phyloP scores from a whole-genome alignment of 2,113 vertebrate genomes.

The Orcinus orca region DNA sequence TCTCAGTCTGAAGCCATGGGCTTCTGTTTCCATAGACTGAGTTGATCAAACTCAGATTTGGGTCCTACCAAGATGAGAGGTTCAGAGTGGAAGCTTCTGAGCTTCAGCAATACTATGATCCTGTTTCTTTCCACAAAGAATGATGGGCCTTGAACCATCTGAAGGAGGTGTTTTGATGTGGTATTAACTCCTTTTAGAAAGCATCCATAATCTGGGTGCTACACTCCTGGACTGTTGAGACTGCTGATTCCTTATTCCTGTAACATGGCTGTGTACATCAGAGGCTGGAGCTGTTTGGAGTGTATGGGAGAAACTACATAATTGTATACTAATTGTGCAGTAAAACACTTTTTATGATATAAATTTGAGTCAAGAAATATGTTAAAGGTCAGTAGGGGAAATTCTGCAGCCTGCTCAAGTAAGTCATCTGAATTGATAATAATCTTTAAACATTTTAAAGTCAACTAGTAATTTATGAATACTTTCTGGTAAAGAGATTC shows the following conservation, averaged over 20 bases:
- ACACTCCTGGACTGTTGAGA: fast-evolving
- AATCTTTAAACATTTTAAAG: neutral
- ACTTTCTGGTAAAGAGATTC: neutral
- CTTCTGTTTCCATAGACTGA: neutral
- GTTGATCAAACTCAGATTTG: neutral
- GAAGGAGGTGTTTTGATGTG: neutral
- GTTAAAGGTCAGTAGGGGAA: neutral
- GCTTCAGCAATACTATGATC: neutral
- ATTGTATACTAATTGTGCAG: neutral
- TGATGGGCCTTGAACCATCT: neutral
- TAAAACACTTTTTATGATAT: neutral
- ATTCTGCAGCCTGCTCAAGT: neutral
- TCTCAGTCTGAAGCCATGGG: neutral
- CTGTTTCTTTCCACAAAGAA: neutral
- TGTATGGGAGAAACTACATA: neutral
- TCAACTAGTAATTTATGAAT: neutral
- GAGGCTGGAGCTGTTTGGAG: neutral
- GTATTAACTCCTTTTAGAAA: neutral
- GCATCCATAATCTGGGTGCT: neutral
- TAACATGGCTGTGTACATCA: neutral
- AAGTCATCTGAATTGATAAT: neutral
- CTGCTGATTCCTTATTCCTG: neutral
- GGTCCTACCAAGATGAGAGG: neutral
- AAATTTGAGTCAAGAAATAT: neutral
- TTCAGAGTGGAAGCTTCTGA: neutral